A percentile compares a stretch with the other conserved stretches of the same genome.
Evolutionary conservation across 2,888 invertebrate genomes (phyloP).

Genomic region (Pterobdella sp.): DNA sequence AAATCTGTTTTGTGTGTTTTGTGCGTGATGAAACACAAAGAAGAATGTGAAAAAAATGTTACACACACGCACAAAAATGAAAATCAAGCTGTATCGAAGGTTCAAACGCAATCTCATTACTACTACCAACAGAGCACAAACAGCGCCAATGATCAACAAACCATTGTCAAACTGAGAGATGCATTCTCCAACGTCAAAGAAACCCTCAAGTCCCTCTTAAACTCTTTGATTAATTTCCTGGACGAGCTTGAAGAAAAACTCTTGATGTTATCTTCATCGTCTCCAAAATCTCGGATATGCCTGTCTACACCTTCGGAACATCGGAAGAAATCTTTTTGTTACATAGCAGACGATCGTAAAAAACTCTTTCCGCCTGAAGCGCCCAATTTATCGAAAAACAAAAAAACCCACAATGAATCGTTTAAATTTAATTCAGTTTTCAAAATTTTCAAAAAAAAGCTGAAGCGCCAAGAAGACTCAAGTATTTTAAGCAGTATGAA

Average conservation of each 20-base stretch:
- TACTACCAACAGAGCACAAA: background rate
- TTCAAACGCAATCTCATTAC: background rate
- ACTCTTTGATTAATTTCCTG: constrained; percentile 29
- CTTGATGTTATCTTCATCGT: background rate
- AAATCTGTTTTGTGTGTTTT: constrained; percentile 32
- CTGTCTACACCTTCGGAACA: background rate
- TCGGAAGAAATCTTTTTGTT: background rate
- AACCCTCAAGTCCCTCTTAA: constrained; percentile 32
- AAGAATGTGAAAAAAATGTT: background rate
- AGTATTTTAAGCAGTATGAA: background rate
- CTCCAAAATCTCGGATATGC: background rate
- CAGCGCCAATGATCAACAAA: background rate
- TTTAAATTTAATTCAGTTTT: background rate
- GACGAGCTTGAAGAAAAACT: constrained; percentile 31
- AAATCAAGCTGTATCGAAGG: background rate
- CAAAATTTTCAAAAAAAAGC: background rate
- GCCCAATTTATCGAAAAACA: background rate
- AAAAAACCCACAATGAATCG: background rate
- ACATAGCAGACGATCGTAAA: background rate
- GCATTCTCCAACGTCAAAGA: constrained; percentile 32
- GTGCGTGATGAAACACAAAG: constrained; percentile 32
- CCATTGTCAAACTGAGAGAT: constrained; percentile 30
- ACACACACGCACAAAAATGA: background rate
- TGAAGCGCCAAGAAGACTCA: background rate
- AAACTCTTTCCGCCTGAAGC: background rate